phyloP scores from a whole-genome alignment of 2,797 vertebrate genomes.

The Gallinago stenura region DNA sequence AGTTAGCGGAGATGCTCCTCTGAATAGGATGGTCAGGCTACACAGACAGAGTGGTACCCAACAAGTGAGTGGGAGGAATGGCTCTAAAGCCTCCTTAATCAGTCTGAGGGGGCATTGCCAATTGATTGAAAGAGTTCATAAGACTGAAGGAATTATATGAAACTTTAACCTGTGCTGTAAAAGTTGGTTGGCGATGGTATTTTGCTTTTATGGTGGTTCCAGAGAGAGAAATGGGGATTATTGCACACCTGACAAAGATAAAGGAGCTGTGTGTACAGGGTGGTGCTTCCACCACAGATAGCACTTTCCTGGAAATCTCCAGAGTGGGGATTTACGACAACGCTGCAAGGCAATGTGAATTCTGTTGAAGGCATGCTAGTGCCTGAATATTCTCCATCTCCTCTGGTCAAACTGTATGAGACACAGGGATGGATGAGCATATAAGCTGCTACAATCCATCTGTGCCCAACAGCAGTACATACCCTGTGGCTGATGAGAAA shows the following conservation, averaged over 20 bases:
- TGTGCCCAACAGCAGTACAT: background rate
- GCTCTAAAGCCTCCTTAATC: rapidly evolving
- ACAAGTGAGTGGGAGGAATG: background rate
- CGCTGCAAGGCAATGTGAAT: background rate
- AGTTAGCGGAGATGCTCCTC: background rate
- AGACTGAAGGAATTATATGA: background rate
- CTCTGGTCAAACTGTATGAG: background rate
- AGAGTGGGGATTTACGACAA: background rate
- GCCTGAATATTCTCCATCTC: background rate
- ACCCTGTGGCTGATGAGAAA: background rate
- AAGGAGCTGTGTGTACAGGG: background rate
- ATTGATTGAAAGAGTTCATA: rapidly evolving
- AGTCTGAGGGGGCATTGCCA: background rate
- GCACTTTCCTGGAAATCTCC: background rate
- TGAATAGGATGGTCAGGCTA: background rate
- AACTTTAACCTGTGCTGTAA: background rate
- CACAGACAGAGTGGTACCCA: background rate
- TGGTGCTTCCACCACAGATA: background rate
- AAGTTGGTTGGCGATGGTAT: rapidly evolving
- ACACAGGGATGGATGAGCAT: background rate
- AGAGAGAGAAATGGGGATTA: background rate
- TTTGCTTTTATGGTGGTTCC: background rate
- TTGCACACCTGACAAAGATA: background rate
- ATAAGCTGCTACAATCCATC: background rate
- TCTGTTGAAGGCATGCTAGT: background rate